phyloP scores from a whole-genome alignment of 2,797 vertebrate species.

The Malurus leucopterus region DNA sequence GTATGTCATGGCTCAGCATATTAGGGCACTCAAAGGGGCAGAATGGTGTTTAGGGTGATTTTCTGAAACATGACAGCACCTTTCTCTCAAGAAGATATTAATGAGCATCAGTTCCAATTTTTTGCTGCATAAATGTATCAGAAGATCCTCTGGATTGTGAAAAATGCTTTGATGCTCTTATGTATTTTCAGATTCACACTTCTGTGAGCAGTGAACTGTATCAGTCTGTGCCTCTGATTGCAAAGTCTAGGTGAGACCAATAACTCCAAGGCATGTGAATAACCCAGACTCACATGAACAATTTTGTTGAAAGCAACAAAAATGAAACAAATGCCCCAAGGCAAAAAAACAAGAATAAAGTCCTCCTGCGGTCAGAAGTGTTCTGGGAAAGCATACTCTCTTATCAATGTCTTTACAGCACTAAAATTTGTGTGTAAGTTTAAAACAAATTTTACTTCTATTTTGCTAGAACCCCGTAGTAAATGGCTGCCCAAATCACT shows the following conservation, averaged over 20 bases:
- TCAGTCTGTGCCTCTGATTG: not conserved
- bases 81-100: not conserved
- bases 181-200: not conserved
- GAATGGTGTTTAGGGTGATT: not conserved
- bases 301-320: not conserved
- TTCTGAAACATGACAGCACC: not conserved
- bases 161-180: not conserved
- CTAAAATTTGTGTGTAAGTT: not conserved
- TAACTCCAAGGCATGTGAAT: conserved; percentile 2
- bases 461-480: not conserved
- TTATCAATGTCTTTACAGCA: not conserved
- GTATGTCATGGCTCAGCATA: not conserved
- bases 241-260: not conserved
- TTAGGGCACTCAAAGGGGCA: not conserved
- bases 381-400: not conserved
- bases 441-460: not conserved
- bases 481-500: not conserved
- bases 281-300: not conserved
- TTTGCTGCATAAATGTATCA: not conserved
- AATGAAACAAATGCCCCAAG: not conserved
- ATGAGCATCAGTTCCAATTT: not conserved
- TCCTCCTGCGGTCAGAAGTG: not conserved
- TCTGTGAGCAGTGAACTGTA: not conserved
- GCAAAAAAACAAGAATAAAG: not conserved
- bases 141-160: not conserved